A percentile compares a stretch with the other conserved stretches of the same genome.
Conservation (phyloP, 2,888 invertebrate genomes). For the Drosophila suboccidentalis region DNA sequence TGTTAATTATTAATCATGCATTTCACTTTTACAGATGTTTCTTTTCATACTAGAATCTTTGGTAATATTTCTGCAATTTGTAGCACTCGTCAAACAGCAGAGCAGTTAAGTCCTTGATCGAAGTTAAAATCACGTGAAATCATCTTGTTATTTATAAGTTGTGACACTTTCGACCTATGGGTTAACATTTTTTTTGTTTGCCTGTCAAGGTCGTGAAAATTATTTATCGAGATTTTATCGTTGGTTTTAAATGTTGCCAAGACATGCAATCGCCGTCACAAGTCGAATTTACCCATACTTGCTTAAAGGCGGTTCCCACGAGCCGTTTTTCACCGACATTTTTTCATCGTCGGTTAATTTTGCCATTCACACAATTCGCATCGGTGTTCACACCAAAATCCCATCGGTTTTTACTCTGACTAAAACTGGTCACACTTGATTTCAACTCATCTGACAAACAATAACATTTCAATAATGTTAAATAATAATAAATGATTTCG, state of each 20-base stretch:
- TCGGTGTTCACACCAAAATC: no score
- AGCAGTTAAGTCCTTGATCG: constrained; percentile 9
- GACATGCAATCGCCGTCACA: constrained; percentile 42
- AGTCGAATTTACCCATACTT: neutral
- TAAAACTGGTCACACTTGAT: no score
- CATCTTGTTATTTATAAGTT: constrained; percentile 1
- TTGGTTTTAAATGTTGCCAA: neutral
- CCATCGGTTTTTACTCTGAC: no score
- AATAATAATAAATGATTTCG: no score
- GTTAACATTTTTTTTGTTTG: neutral
- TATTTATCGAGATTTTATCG: constrained; percentile 14
- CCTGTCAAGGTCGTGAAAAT: neutral
- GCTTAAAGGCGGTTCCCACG: no score
- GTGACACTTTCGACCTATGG: neutral
- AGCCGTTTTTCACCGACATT: no score
- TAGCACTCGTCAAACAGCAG: constrained; percentile 38
- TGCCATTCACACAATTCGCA: no score
- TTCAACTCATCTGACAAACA: no score
- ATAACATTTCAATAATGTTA: no score
- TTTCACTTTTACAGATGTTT: constrained; percentile 56
- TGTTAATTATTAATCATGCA: neutral
- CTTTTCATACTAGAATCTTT: constrained; percentile 65
- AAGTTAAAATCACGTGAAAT: neutral
- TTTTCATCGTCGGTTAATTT: no score
- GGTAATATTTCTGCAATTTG: constrained; percentile 67